Evolutionary conservation across 2,888 invertebrate genomes (phyloP).

Genomic region (Scaptomyza polygonia): DNA sequence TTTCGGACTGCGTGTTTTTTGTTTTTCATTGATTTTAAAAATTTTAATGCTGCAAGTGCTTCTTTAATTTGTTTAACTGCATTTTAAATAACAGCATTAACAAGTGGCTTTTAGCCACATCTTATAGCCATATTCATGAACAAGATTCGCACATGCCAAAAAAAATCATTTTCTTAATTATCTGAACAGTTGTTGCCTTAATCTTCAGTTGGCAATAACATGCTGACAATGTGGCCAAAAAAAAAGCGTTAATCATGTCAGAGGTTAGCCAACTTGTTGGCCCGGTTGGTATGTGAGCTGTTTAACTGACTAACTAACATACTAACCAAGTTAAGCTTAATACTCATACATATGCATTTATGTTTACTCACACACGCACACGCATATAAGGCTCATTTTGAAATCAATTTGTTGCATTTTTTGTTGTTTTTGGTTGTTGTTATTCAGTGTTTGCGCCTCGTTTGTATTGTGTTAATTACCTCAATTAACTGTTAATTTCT

Average conservation of each 20-base stretch:
- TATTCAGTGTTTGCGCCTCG: conserved; percentile 25
- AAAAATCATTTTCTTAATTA: conserved; percentile 17
- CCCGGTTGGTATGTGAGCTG: conserved; percentile 5
- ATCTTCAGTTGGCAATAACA: conserved; percentile 26
- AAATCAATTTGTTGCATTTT: conserved; percentile 65
- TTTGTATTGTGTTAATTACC: conserved; percentile 54
- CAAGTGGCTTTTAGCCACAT: conserved; percentile 15
- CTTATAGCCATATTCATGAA: not conserved
- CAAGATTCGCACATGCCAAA: conserved; percentile 3
- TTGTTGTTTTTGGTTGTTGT: conserved; percentile 27
- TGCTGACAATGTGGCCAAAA: conserved; percentile 26
- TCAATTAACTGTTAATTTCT: conserved; percentile 63
- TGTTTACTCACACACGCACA: conserved; percentile 4
- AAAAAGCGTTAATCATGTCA: conserved; percentile 46
- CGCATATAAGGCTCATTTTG: conserved; percentile 55
- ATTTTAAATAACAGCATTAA: conserved; percentile 3
- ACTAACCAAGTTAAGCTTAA: conserved; percentile 1
- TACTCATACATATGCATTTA: conserved; percentile 2
- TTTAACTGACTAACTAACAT: conserved; percentile 17
- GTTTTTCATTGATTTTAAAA: too few relatives aligned
- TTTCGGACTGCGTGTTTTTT: too few relatives aligned
- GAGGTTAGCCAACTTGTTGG: conserved; percentile 53
- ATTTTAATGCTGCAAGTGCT: too few relatives aligned
- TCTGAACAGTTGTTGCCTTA: not conserved
- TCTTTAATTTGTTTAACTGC: too few relatives aligned